Percentiles rank a stretch among this genome's conserved stretches.
phyloP scores from a whole-genome alignment of 2,888 invertebrate genomes.

The Acrobasis consociella region DNA sequence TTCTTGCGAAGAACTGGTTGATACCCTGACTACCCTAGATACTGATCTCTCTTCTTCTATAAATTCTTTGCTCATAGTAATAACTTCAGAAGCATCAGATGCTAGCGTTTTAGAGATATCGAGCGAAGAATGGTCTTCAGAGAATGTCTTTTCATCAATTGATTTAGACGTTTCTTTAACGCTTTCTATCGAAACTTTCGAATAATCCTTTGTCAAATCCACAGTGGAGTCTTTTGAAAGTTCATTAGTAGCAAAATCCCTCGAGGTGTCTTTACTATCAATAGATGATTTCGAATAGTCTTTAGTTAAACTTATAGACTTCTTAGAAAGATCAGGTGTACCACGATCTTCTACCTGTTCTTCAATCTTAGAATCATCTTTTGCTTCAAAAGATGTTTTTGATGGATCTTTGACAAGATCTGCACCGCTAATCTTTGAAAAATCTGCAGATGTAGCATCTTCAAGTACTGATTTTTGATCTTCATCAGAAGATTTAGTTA shows the following conservation, averaged over 20 bases:
- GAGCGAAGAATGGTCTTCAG: slow-evolving; percentile 77
- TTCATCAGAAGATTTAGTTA: slow-evolving; percentile 76
- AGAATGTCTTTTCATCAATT: slow-evolving; percentile 75
- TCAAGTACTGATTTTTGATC: slow-evolving; percentile 73
- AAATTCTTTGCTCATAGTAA: slow-evolving; percentile 68
- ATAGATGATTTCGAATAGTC: slow-evolving; percentile 78
- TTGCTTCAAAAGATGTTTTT: slow-evolving; percentile 69
- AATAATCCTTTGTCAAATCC: slow-evolving; percentile 72
- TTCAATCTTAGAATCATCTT: slow-evolving; percentile 67
- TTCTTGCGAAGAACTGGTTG: slow-evolving; percentile 70
- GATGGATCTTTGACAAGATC: slow-evolving; percentile 73
- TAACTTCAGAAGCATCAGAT: slow-evolving; percentile 73
- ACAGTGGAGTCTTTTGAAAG: slow-evolving; percentile 77
- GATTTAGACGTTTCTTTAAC: slow-evolving; percentile 75
- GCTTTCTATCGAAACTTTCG: slow-evolving; percentile 75
- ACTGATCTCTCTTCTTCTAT: slow-evolving; percentile 67
- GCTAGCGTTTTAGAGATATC: slow-evolving; percentile 77
- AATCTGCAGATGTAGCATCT: slow-evolving; percentile 74
- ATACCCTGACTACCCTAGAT: slow-evolving; percentile 58
- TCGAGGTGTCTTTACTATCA: slow-evolving; percentile 76
- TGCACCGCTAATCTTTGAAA: slow-evolving; percentile 74
- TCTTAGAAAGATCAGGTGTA: slow-evolving; percentile 76
- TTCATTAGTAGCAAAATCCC: slow-evolving; percentile 78
- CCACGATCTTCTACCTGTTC: slow-evolving; percentile 66
- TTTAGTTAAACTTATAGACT: slow-evolving; percentile 73